phyloP scores from a whole-genome alignment of 2,113 vertebrate genomes.

The Cinclus mexicanus region DNA sequence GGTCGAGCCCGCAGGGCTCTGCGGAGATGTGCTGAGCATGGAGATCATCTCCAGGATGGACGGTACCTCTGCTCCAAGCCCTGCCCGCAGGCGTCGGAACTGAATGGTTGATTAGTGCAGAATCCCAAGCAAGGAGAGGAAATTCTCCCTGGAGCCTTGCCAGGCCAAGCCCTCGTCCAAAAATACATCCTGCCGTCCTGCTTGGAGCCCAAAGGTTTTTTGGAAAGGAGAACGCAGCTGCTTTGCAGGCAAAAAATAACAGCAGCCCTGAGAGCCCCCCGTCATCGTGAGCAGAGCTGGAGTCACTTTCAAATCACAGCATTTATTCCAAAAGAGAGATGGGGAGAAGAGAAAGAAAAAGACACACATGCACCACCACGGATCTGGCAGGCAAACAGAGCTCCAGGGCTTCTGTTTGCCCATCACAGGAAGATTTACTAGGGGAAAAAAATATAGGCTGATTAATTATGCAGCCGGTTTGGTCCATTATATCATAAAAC shows the following conservation, averaged over 20 bases:
- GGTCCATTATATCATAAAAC: slow-evolving; percentile 69
- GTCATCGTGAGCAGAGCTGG: not conserved
- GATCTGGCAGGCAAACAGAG: slow-evolving; percentile 56
- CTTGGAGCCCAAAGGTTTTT: slow-evolving; percentile 14
- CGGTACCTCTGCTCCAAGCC: slow-evolving; percentile 12
- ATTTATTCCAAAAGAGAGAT: not conserved
- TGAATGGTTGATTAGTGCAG: slow-evolving; percentile 21
- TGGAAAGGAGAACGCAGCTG: not conserved
- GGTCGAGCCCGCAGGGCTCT: not conserved
- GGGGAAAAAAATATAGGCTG: slow-evolving; percentile 56
- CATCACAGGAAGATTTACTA: slow-evolving; percentile 63
- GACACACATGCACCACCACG: not conserved
- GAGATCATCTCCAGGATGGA: not conserved
- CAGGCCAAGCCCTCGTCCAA: slow-evolving; percentile 49
- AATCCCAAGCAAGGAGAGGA: slow-evolving; percentile 42
- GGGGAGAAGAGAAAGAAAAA: not conserved
- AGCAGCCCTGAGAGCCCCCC: slow-evolving; percentile 12
- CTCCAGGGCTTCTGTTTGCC: slow-evolving; percentile 64
- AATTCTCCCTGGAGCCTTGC: slow-evolving; percentile 63
- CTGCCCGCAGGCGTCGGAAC: not conserved
- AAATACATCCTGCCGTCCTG: slow-evolving; percentile 46
- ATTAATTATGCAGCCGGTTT: slow-evolving; percentile 69
- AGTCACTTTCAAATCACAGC: slow-evolving; percentile 51
- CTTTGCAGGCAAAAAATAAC: slow-evolving; percentile 1
- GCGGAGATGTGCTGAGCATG: slow-evolving; percentile 7